These are phyloP conservation scores for Hirudinaria manillensis DNA, from an alignment of 2,888 invertebrate genomes.

Conservation along the genomic window DNA sequence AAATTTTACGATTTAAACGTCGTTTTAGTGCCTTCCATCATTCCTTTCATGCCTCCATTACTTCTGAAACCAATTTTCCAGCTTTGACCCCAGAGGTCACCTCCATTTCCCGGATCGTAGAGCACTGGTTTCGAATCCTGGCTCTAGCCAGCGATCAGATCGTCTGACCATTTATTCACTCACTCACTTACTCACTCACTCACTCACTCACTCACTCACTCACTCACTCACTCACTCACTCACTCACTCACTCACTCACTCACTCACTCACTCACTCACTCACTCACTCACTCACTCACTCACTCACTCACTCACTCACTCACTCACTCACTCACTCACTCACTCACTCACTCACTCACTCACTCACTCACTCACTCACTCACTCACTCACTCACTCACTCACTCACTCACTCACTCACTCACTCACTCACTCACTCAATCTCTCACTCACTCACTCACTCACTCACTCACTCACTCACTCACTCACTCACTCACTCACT, in stretches of 20 bases:
- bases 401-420: slow-evolving; percentile 32
- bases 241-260: slow-evolving; percentile 23
- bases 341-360: slow-evolving; percentile 23
- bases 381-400: slow-evolving; percentile 29
- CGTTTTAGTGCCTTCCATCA: too few species aligned
- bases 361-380: slow-evolving; percentile 28
- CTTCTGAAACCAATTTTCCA: too few species aligned
- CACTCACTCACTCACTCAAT: slow-evolving; percentile 30
- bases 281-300: slow-evolving; percentile 24
- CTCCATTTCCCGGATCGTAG: too few species aligned
- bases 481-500: neutral
- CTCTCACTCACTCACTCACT: neutral
- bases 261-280: slow-evolving; percentile 23
- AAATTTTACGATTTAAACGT: too few species aligned
- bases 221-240: slow-evolving; percentile 21
- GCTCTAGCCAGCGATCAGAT: too few species aligned
- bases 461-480: neutral
- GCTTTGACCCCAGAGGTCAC: too few species aligned
- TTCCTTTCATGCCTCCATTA: too few species aligned
- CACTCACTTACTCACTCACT: slow-evolving; percentile 4
- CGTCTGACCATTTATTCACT: too few species aligned
- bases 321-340: slow-evolving; percentile 23
- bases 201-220: slow-evolving; percentile 7
- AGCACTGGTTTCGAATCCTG: too few species aligned
- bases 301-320: slow-evolving; percentile 23